phyloP scores from a whole-genome alignment of 35 echinoderm and acorn worm species.

The Ophioderma brevispina region DNA sequence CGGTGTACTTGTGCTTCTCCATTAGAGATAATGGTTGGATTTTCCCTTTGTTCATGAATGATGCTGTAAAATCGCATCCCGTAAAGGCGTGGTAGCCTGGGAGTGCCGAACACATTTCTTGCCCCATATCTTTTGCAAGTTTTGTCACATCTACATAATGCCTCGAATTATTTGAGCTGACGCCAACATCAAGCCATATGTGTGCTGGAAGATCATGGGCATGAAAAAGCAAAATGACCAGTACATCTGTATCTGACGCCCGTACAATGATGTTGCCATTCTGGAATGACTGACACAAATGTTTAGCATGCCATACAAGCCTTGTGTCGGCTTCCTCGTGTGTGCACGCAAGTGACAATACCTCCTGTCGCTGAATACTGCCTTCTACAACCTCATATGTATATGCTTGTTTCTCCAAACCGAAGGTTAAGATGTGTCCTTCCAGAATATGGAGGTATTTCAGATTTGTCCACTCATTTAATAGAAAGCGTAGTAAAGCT shows the following conservation, averaged over 20 bases:
- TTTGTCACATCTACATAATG: not conserved
- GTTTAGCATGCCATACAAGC: not conserved
- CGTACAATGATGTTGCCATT: not conserved
- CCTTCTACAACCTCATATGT: not conserved
- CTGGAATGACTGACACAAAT: not conserved
- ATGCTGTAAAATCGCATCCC: not conserved
- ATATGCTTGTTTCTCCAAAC: not conserved
- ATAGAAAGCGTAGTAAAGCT: not conserved
- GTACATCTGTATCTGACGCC: not conserved
- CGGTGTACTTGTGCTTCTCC: not conserved
- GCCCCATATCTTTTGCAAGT: not conserved
- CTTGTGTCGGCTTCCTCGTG: too few relatives aligned
- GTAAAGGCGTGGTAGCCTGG: not conserved
- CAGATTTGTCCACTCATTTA: not conserved
- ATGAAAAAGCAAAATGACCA: not conserved
- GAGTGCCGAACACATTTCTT: not conserved
- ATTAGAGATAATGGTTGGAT: not conserved
- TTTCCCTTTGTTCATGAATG: not conserved
- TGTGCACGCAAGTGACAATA: not conserved
- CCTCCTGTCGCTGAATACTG: not conserved
- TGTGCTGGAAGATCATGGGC: not conserved
- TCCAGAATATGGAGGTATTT: not conserved
- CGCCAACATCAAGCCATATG: not conserved
- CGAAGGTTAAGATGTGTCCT: not conserved
- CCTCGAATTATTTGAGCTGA: not conserved